Base-by-base conservation (phyloP, 2,888 invertebrate genomes). In the Spisula subtruncata region DNA sequence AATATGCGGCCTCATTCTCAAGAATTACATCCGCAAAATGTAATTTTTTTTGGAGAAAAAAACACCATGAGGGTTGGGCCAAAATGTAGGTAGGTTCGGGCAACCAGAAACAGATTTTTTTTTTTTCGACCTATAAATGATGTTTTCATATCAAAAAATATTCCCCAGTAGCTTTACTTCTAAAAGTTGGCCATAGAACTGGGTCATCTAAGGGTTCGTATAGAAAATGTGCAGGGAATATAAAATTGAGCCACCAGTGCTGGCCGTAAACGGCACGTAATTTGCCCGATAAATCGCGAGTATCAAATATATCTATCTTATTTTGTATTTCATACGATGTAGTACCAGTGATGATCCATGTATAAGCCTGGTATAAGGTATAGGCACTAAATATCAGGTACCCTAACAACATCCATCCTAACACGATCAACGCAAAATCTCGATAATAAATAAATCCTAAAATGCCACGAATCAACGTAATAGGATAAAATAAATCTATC, bases 291-390 rank as follows among this genome's bases (percentile, higher is more conserved):
- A 93, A 71, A 32, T 83, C 75, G 25, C 94, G 84, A 0, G 89
- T 93, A 85, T 95, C 95, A 32, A 86, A 89, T 12, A 96, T 90
- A 75, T 94, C 93, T 16, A 96, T 91, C 18, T 94, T 93, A 56
- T 93, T 93, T 46, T 94, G 92, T 2, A 87, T 85, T 92, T 96
- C 96, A 92, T 95, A 96, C 1, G 95, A 93, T 1, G 96, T 96
- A 51, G 90, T 88, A 32, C 96, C 96, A 10, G 81, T 81, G 20
- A 83, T 51, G 14, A 96, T 93, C 56, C 94, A 91, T 10, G 66
- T 79, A 83, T 92, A 32, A 35, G 94, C 93, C 54, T 93, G 92
- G 25, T 90, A 56, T 20, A 96, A 87, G 89, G 95, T 95, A 20
- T 89, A 89, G 29, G 89, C 48, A 71, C 94, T 94, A 32, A 94